Evolutionary conservation across 2,888 invertebrate species (phyloP).

Genomic region (Oxycera nigricornis): DNA sequence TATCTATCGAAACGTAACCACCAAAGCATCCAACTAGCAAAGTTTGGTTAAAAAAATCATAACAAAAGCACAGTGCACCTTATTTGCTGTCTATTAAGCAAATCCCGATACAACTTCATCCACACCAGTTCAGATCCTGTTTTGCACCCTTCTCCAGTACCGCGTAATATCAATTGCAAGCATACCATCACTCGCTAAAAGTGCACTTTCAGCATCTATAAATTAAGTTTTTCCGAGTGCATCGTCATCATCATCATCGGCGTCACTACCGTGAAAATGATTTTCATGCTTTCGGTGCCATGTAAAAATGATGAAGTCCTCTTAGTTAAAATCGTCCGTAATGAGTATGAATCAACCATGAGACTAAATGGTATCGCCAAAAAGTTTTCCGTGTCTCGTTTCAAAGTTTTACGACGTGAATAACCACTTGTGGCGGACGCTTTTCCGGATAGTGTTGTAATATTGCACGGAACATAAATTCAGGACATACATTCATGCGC

Average conservation of each 20-base stretch:
- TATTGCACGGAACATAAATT: too few relatives aligned
- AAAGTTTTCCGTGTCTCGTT: not conserved
- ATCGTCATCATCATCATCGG: not conserved
- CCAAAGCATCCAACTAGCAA: too few relatives aligned
- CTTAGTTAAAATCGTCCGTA: not conserved
- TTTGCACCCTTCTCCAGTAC: too few relatives aligned
- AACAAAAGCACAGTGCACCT: too few relatives aligned
- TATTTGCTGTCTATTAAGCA: too few relatives aligned
- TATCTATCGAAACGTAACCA: too few relatives aligned
- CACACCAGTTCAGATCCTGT: too few relatives aligned
- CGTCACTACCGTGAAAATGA: not conserved
- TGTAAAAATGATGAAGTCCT: not conserved
- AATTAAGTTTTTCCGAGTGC: not conserved
- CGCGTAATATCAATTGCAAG: not conserved
- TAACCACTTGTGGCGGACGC: not conserved
- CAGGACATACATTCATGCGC: too few relatives aligned
- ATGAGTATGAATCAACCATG: not conserved
- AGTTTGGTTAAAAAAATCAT: too few relatives aligned
- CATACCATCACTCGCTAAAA: not conserved
- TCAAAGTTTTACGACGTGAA: not conserved
- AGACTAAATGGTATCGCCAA: not conserved
- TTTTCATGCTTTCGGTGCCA: too few relatives aligned
- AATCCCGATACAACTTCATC: too few relatives aligned
- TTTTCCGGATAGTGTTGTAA: too few relatives aligned
- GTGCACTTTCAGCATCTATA: not conserved